Base-by-base conservation (phyloP, 2,113 vertebrate genomes). In the Toxotes chatareus region DNA sequence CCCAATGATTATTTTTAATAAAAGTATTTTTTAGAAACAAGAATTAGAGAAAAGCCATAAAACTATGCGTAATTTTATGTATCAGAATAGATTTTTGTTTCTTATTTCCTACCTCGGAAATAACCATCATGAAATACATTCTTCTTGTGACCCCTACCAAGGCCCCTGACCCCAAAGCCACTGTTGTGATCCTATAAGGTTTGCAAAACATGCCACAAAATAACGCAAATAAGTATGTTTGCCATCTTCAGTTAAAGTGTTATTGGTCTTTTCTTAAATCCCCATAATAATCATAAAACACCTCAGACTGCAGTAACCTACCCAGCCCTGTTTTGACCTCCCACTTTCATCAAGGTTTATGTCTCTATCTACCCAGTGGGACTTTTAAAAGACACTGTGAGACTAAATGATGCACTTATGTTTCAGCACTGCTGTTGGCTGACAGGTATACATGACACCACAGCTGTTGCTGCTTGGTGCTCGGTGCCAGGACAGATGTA, bases 401-500 rank as follows among this genome's bases (percentile, higher is more conserved):
- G 79, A 73, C 79, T 92, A 93, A 93, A 91, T 73, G 87, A 76
- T 77, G 84, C 80, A 82, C 85, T 91, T 84, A 89, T 86, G 83
- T n/a, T 57, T 63, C 79, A 36, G 61, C 57, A 8, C 72, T 57
- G 79, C 65, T 81, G 60, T 62, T 87, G 87, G 90, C 55, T 89
- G 89, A 83, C 93, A 88, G 89, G 80, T 87, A 87, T 83, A 90
- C 73, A 79, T 17, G 11, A 46, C 34, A 53, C 80, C 73, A 89
- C 94, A 95, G 96, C 94, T 96, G 94, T 72, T 96, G 71, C 72
- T 79, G 90, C 72, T 80, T 60, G 31, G 69, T 27, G 76, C 90
- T 86, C 68, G 70, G 88, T 92, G 92, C 83, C 93, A 88, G 89
- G 86, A 93, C 96, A 96, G 95, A 96, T 96, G 96, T 95, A 91